Evolutionary conservation across 2,888 invertebrate species (phyloP), one percentile per base, ranked within the genome.

Genomic region (Diarsia rubi): DNA sequence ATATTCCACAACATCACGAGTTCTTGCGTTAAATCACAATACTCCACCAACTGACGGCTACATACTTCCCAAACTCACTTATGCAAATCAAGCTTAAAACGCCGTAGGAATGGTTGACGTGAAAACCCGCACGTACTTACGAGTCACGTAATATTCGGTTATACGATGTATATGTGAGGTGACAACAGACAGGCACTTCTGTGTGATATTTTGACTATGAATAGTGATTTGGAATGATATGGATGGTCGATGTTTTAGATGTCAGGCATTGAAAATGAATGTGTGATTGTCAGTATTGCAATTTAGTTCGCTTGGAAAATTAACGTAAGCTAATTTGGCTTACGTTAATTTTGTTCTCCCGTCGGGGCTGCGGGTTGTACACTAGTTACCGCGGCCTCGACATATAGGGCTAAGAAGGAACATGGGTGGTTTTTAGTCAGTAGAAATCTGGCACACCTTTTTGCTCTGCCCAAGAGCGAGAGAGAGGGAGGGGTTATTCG

Each of bases 11-110:
- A 80, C 75, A 57, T 21, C 45, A 60, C 64, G 80, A 54, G 12
- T 52, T 60, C 27, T 6, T 59, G 21, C 27, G 65, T 75, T 69
- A 79, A 79, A 79, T 79, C 79, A 80, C 81, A 79, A 79, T 75
- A 65, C 66, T 57, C 9, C 14, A 31, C 65, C 45, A 62, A 79
- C 71, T 67, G 77, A 77, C 76, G 69, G 64, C 67, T 71, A 68
- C 81, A 68, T 81, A 76, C 81, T 80, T 81, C 59, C 45, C n/a
- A 78, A 80, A 73, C 73, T 73, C 73, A 78, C 67, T 82, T 82
- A 69, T 82, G 69, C 82, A 78, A 81, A 81, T 82, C 82, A 78
- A 64, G 78, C 74, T 78, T 82, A 64, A 82, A 82, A 82, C 37
- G 71, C 69, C 52, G 67, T 67, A 68, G 37, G 47, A 83, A 62